A percentile compares a stretch with the other conserved stretches of the same genome.
Evolutionary conservation across 2,113 vertebrate genomes (phyloP).

Genomic region (Chloroceryle aenea): DNA sequence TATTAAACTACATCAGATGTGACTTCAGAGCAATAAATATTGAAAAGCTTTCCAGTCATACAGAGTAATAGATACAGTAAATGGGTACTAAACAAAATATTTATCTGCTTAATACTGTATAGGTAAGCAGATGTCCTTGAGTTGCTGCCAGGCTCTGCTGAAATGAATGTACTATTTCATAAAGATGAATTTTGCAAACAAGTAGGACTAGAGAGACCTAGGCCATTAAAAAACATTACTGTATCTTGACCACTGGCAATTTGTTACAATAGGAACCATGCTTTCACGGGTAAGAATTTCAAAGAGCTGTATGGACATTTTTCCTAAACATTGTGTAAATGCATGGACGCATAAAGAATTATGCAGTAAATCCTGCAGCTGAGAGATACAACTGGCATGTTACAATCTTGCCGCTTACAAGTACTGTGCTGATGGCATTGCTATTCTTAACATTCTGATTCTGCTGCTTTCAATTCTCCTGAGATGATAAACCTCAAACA

Average conservation of each 20-base stretch:
- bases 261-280: not conserved
- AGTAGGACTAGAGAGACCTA: constrained; percentile 11
- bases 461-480: not conserved
- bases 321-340: constrained; percentile 30
- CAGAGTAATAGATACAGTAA: constrained; percentile 27
- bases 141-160: constrained; percentile 19
- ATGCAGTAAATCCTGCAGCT: constrained; percentile 7
- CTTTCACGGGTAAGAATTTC: constrained; percentile 17
- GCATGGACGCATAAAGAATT: not conserved
- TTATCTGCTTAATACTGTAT: constrained; percentile 47
- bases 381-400: not conserved
- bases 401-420: not conserved
- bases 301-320: not conserved
- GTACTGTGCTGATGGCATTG: not conserved
- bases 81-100: constrained; percentile 53
- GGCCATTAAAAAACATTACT: constrained; percentile 51
- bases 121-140: constrained; percentile 62
- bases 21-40: constrained; percentile 35
- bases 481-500: not conserved
- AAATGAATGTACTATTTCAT: constrained; percentile 46
- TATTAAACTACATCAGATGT: constrained; percentile 34
- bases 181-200: constrained; percentile 52
- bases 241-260: constrained; percentile 24
- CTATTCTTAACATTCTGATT: not conserved
- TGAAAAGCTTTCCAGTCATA: constrained; percentile 33